These are phyloP conservation scores for Etheostoma spectabile DNA, from an alignment of 2,113 vertebrate genomes.

Conservation along the genomic window DNA sequence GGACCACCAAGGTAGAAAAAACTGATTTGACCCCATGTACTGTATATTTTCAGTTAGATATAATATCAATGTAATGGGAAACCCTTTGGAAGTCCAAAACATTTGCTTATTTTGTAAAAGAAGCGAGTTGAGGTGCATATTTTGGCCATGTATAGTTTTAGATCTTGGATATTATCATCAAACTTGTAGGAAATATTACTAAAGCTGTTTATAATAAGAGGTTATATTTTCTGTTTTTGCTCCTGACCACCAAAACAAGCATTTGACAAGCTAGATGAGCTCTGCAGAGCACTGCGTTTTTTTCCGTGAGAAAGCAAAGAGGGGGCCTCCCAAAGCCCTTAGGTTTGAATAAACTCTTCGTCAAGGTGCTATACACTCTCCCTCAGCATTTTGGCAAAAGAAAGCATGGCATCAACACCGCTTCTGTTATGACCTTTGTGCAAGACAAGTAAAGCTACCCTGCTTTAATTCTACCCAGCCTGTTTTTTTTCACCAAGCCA, in stretches of 20 bases:
- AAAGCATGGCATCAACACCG: slow-evolving; percentile 24
- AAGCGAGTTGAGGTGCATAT: not conserved
- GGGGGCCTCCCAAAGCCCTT: slow-evolving; percentile 27
- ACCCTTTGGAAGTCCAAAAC: not conserved
- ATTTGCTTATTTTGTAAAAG: not conserved
- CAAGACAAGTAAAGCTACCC: slow-evolving; percentile 29
- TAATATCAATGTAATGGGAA: not conserved
- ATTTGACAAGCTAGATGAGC: slow-evolving; percentile 1
- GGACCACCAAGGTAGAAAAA: not conserved
- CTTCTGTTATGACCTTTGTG: slow-evolving; percentile 36
- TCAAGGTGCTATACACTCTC: slow-evolving; percentile 37
- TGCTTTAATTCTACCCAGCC: slow-evolving; percentile 5
- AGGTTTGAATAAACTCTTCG: slow-evolving; percentile 49
- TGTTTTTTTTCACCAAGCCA: slow-evolving; percentile 6
- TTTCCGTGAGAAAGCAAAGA: slow-evolving; percentile 34
- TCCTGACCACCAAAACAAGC: slow-evolving; percentile 31
- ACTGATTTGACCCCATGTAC: not conserved
- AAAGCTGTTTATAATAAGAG: slow-evolving; percentile 40
- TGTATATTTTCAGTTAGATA: not conserved
- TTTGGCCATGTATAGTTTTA: slow-evolving; percentile 1
- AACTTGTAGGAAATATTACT: slow-evolving; percentile 1
- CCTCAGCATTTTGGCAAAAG: slow-evolving; percentile 51
- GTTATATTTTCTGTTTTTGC: slow-evolving; percentile 51
- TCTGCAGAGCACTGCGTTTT: slow-evolving; percentile 32
- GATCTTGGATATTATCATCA: slow-evolving; percentile 13